Conservation (phyloP, 2,797 vertebrate species). For the Podarcis siculus region DNA sequence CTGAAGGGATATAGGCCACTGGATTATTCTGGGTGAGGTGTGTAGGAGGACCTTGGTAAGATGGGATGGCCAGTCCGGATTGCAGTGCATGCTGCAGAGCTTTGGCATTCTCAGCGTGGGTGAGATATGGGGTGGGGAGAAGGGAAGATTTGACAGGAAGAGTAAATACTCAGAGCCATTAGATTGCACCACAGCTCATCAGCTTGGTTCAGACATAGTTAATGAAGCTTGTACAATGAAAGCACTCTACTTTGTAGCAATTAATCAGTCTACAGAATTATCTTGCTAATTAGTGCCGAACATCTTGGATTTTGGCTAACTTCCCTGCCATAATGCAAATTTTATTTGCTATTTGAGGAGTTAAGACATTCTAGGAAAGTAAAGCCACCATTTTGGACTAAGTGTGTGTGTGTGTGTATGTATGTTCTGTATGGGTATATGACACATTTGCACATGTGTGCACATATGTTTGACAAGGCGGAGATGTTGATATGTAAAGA, state of each 20-base stretch:
- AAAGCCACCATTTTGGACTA: not conserved
- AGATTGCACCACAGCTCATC: not conserved
- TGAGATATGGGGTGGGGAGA: not conserved
- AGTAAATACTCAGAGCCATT: not conserved
- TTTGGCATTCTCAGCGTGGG: not conserved
- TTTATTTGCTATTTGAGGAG: constrained; percentile 11
- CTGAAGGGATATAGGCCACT: not conserved
- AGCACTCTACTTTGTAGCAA: constrained; percentile 15
- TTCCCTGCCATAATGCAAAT: constrained; percentile 25
- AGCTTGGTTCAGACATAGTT: not conserved
- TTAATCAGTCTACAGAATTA: constrained; percentile 29
- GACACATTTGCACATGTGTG: not conserved
- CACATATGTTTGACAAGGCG: not conserved
- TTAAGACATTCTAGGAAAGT: not conserved
- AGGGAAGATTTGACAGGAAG: not conserved
- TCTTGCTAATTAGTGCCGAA: constrained; percentile 25
- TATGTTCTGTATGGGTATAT: not conserved
- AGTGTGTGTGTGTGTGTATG: not conserved
- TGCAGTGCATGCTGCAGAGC: not conserved
- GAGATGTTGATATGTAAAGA: not conserved
- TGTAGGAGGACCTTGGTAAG: not conserved
- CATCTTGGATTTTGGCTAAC: constrained; percentile 20
- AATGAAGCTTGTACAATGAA: constrained; percentile 16
- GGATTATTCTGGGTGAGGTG: not conserved
- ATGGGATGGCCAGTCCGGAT: too few species aligned